These are phyloP conservation scores for Smittia aterrima DNA, from an alignment of 2,888 invertebrate genomes.

Conservation along the genomic window DNA sequence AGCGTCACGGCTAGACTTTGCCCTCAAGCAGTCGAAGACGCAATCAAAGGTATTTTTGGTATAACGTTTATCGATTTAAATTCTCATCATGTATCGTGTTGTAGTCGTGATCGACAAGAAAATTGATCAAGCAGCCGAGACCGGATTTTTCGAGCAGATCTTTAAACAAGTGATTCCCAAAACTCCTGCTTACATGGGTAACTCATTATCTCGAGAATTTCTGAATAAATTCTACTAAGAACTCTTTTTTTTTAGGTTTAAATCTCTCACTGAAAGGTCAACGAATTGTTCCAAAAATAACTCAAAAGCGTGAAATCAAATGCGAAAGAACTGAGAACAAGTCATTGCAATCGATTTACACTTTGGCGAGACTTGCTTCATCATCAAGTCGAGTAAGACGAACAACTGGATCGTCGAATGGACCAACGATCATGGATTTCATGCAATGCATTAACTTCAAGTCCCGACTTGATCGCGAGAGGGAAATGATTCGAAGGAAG, in stretches of 20 bases:
- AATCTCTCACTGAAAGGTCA: slow-evolving; percentile 53
- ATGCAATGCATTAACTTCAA: slow-evolving; percentile 41
- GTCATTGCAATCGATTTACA: slow-evolving; percentile 36
- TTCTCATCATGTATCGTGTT: too few species aligned
- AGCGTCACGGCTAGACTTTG: slow-evolving; percentile 85
- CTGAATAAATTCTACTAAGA: background rate
- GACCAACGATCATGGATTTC: slow-evolving; percentile 39
- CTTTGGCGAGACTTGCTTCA: slow-evolving; percentile 31
- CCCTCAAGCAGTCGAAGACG: slow-evolving; percentile 83
- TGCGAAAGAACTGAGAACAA: slow-evolving; percentile 29
- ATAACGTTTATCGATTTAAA: background rate
- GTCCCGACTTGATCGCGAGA: slow-evolving; percentile 35
- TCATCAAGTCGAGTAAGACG: slow-evolving; percentile 34
- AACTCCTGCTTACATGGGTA: slow-evolving; percentile 76
- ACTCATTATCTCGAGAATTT: background rate
- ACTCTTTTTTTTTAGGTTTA: slow-evolving; percentile 43
- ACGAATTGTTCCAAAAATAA: slow-evolving; percentile 48
- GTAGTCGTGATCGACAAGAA: slow-evolving; percentile 76
- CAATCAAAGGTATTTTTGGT: slow-evolving; percentile 72
- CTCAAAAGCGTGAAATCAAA: slow-evolving; percentile 19
- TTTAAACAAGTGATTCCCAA: slow-evolving; percentile 76
- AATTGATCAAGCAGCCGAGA: slow-evolving; percentile 69
- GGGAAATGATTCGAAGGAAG: slow-evolving; percentile 37
- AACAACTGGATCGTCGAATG: background rate
- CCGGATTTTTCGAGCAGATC: slow-evolving; percentile 76